Conservation (phyloP, 2,797 vertebrate species). For the Pogoniulus pusillus region DNA sequence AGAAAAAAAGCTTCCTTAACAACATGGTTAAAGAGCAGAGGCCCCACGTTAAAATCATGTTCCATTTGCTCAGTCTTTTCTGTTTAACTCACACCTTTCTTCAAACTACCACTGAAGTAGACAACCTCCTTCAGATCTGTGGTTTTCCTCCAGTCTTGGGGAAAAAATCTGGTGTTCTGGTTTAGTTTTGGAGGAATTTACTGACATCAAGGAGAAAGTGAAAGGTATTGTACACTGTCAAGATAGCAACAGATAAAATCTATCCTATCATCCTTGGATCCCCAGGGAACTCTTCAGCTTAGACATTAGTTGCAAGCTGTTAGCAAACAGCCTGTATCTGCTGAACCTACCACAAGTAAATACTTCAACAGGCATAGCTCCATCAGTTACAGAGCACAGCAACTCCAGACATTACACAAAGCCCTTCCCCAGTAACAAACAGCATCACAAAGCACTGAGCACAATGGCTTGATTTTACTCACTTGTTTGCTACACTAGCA, state of each 20-base stretch:
- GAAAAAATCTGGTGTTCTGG: not conserved
- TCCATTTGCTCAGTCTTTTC: not conserved
- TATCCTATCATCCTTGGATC: not conserved
- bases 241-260: not conserved
- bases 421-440: not conserved
- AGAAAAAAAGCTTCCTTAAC: not conserved
- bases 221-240: not conserved
- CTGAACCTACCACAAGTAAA: not conserved
- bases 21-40: not conserved
- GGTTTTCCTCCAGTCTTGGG: not conserved
- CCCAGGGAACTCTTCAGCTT: not conserved
- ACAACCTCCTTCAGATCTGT: not conserved
- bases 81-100: not conserved
- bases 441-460: not conserved
- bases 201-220: slow-evolving; percentile 13
- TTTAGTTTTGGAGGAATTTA: not conserved
- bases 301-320: not conserved
- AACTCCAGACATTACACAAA: not conserved
- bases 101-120: not conserved
- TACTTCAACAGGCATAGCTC: not conserved
- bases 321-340: not conserved
- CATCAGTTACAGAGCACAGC: not conserved
- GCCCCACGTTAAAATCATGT: not conserved
- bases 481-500: not conserved
- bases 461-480: rapidly evolving